Conservation (phyloP, 2,113 vertebrate species). For the Nothobranchius kuhntae region DNA sequence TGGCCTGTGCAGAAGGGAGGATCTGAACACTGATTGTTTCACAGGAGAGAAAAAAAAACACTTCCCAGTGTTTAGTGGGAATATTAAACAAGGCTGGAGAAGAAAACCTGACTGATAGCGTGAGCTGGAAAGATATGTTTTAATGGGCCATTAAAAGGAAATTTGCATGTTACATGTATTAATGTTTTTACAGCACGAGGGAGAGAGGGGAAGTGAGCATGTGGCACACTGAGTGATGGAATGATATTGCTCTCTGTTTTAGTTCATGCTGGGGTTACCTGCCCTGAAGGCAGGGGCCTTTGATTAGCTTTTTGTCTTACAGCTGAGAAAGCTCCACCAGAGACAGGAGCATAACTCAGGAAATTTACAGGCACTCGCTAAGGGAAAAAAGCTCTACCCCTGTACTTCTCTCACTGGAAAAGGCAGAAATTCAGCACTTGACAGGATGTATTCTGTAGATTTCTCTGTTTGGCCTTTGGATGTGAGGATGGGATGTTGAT, state of each 20-base stretch:
- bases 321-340: slow-evolving; percentile 65
- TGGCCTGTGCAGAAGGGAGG: too few species aligned
- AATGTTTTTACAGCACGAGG: slow-evolving; percentile 68
- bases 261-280: slow-evolving; percentile 86
- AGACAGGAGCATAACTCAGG: slow-evolving; percentile 64
- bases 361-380: slow-evolving; percentile 65
- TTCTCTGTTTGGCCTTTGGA: slow-evolving; percentile 11
- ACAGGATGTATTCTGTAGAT: slow-evolving; percentile 25
- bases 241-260: slow-evolving; percentile 83
- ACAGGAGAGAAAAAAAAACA: too few species aligned
- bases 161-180: slow-evolving; percentile 72
- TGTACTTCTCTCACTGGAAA: slow-evolving; percentile 41
- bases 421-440: slow-evolving; percentile 18
- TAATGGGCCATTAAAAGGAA: slow-evolving; percentile 76
- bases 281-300: slow-evolving; percentile 81
- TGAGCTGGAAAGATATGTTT: slow-evolving; percentile 45
- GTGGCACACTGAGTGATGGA: slow-evolving; percentile 80
- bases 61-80: not conserved
- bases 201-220: slow-evolving; percentile 56
- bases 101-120: slow-evolving; percentile 24
- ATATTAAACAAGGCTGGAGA: slow-evolving; percentile 1
- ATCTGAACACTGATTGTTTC: too few species aligned
- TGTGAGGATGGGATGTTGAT: too few species aligned
- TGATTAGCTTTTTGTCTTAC: slow-evolving; percentile 85
- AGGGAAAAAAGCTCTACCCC: slow-evolving; percentile 69